Base-by-base conservation (phyloP, 2,113 vertebrate species). In the Thomomys bottae region DNA sequence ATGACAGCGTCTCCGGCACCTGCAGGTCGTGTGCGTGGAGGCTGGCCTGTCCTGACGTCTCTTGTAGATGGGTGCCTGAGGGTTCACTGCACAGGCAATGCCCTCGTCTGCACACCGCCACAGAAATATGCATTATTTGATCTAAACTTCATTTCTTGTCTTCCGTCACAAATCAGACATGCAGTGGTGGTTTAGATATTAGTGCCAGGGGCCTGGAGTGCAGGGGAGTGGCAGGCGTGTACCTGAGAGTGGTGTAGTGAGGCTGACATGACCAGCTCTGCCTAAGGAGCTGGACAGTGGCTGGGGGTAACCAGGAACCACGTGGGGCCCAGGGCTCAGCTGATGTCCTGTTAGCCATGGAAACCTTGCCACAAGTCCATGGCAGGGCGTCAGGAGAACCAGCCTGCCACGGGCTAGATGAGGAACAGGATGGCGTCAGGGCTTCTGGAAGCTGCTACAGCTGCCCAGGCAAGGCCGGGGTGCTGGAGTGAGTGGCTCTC, bases 1-100 rank as follows among this genome's bases (percentile, higher is more conserved):
- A 0, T 0, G 45, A 18, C 0, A 6, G 42, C 1, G 0, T 38
- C 36, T 76, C 1, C 45, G 45, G 45, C 14, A 12, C 9, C 45
- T 12, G 45, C 45, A 3, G 45, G 45, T 1, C 45, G 8, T 49
- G 45, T 12, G 10, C 20, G 0, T 1, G 20, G 40, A 8, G 57
- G n/a, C n/a, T n/a, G n/a, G n/a, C n/a, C n/a, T n/a, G n/a, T n/a
- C n/a, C n/a, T n/a, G n/a, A 23, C 36, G 23, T 15, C 2, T 28
- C 45, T 8, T 12, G 59, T 10, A 2, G 67, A 45, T 21, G 24
- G 1, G 24, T 3, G 18, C 34, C 8, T 30, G 8, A 4, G 3
- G 28, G 38, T 40, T 32, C 14, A 0, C 57, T 6, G 1, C 3
- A 26, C 10, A 8, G 17, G 72, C 20, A 0, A 8, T 3, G 49